phyloP scores from a whole-genome alignment of 2,113 vertebrate genomes.

The Jacana jacana region DNA sequence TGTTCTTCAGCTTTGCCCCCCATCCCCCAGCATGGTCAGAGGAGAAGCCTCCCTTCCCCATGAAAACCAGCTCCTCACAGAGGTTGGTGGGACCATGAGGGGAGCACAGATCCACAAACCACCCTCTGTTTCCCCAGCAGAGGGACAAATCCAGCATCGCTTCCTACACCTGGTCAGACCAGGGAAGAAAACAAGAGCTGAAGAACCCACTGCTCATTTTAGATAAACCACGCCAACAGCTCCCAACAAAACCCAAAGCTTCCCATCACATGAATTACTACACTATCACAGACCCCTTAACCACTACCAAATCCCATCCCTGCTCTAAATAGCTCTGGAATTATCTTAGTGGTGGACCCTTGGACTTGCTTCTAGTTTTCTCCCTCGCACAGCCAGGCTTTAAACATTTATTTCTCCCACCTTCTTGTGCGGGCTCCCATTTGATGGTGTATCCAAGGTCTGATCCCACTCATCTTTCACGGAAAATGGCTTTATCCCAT shows the following conservation, averaged over 20 bases:
- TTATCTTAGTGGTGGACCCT: fast-evolving
- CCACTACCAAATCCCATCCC: not conserved
- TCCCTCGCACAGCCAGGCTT: not conserved
- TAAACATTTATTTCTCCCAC: not conserved
- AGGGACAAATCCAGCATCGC: fast-evolving
- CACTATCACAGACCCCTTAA: not conserved
- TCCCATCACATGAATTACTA: not conserved
- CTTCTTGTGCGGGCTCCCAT: not conserved
- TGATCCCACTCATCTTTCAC: not conserved
- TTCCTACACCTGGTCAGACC: not conserved
- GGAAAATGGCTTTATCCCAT: not conserved
- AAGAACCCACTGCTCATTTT: not conserved
- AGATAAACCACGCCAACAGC: not conserved
- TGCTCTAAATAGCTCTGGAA: not conserved
- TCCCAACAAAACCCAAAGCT: not conserved
- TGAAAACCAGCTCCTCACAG: not conserved
- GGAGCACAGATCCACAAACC: not conserved
- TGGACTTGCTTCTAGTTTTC: not conserved
- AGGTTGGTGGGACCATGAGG: not conserved
- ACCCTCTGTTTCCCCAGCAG: not conserved
- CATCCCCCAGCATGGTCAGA: not conserved
- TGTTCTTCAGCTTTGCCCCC: not conserved
- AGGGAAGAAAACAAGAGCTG: fast-evolving
- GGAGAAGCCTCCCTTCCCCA: not conserved
- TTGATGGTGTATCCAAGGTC: not conserved